phyloP scores from a whole-genome alignment of 2,797 vertebrate species.

The Apogon talboti region DNA sequence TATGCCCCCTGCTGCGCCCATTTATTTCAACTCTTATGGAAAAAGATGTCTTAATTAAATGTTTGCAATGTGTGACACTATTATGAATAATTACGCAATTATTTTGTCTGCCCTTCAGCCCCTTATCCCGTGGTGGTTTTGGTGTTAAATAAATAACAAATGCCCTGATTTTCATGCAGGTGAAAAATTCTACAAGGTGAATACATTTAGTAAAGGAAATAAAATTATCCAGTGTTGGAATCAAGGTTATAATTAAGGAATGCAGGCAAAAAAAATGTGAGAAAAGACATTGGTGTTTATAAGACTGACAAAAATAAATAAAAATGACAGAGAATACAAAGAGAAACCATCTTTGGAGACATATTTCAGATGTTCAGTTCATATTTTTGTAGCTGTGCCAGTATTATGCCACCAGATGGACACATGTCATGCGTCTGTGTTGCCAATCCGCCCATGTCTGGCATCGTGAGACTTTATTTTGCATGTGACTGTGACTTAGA shows the following conservation, averaged over 20 bases:
- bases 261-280: no score
- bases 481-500: no score
- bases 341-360: no score
- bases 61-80: constrained; percentile 36
- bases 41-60: constrained; percentile 47
- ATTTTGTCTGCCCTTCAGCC: constrained; percentile 51
- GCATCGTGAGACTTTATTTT: no score
- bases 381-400: no score
- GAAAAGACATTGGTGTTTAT: no score
- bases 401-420: no score
- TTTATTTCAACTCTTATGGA: constrained; percentile 21
- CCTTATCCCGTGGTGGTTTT: constrained; percentile 34
- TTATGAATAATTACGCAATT: constrained; percentile 56
- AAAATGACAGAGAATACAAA: no score
- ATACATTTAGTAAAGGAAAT: constrained; percentile 9
- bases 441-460: no score
- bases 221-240: constrained; percentile 13
- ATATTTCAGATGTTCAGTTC: no score
- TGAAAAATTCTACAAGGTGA: constrained; percentile 28
- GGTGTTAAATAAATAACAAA: constrained; percentile 52
- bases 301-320: no score
- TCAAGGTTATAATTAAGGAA: neutral
- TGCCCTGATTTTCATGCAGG: constrained; percentile 32
- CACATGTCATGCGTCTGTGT: no score
- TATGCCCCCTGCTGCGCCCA: neutral